Percentiles rank a stretch among this genome's conserved stretches.
Evolutionary conservation across 2,888 invertebrate genomes (phyloP).

Genomic region (Eudemis profundana): DNA sequence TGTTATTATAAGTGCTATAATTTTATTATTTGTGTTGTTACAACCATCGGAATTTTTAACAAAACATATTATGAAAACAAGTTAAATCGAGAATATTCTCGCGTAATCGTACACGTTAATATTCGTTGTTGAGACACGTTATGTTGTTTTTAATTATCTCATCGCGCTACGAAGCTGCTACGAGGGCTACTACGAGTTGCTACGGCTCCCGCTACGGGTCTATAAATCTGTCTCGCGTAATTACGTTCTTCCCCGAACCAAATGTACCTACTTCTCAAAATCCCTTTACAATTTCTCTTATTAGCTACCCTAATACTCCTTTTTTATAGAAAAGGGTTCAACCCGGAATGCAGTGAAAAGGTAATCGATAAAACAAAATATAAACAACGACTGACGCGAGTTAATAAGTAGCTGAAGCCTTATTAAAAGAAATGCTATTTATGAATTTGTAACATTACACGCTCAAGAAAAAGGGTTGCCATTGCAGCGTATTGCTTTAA

Average conservation of each 20-base stretch:
- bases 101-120: neutral
- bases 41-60: neutral
- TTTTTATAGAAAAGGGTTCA: neutral
- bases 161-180: conserved; percentile 7
- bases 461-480: conserved; percentile 19
- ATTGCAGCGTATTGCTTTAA: conserved; percentile 6
- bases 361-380: neutral
- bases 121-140: no score
- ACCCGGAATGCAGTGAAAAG: neutral
- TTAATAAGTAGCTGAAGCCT: conserved; percentile 22
- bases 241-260: neutral
- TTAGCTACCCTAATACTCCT: neutral
- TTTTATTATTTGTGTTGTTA: no score
- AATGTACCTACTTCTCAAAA: neutral
- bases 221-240: conserved; percentile 20
- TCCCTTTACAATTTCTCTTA: conserved; percentile 1
- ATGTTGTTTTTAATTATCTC: conserved; percentile 10
- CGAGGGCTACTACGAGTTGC: conserved; percentile 20
- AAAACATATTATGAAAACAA: neutral
- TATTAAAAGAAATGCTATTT: conserved; percentile 27
- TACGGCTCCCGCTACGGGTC: conserved; percentile 10
- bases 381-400: neutral
- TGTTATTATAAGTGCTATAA: no score
- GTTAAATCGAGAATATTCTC: neutral
- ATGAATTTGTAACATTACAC: conserved; percentile 29